Evolutionary conservation across 2,888 invertebrate species (phyloP).

Genomic region (Frankliniella fusca): DNA sequence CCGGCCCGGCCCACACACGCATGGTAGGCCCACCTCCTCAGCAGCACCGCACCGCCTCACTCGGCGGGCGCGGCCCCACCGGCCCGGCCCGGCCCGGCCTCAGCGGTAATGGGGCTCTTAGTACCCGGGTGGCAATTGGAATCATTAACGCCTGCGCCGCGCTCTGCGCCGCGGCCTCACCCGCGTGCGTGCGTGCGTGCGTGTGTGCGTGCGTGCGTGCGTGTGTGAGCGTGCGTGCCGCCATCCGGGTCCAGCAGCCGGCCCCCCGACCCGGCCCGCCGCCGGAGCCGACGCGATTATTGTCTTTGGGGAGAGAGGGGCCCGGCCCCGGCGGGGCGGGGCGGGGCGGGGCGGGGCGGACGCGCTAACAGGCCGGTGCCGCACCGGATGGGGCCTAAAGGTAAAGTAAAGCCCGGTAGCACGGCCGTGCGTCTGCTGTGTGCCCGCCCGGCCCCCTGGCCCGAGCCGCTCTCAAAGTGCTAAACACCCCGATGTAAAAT

Average conservation of each 20-base stretch:
- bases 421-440: neutral
- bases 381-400: neutral
- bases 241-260: neutral
- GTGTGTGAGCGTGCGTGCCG: neutral
- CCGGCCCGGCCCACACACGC: neutral
- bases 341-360: neutral
- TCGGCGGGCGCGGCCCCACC: too few species aligned
- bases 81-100: too few species aligned
- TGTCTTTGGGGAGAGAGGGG: neutral
- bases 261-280: neutral
- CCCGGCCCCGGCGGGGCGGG: neutral
- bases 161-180: neutral
- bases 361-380: neutral
- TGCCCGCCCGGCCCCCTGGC: neutral
- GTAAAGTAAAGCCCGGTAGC: conserved; percentile 8
- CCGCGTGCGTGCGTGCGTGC: neutral
- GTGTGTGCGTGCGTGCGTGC: neutral
- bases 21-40: neutral
- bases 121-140: conserved; percentile 25
- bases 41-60: neutral
- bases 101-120: conserved; percentile 12
- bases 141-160: conserved; percentile 2
- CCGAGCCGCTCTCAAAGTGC: neutral
- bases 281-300: neutral
- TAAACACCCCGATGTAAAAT: conserved; percentile 23